phyloP scores from a whole-genome alignment of 1,140 invertebrate species.

The Zelostemma sp. region DNA sequence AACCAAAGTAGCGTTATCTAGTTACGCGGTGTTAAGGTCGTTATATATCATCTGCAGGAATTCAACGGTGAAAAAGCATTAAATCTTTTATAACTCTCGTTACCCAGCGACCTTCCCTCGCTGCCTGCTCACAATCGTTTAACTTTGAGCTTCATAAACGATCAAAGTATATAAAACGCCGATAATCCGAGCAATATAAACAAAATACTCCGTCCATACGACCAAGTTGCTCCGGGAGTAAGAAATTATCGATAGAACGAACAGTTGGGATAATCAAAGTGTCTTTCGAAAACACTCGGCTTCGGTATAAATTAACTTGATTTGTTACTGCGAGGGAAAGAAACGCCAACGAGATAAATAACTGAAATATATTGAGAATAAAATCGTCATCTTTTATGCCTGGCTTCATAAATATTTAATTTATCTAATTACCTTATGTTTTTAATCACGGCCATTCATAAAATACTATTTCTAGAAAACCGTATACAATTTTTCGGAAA shows the following conservation, averaged over 20 bases:
- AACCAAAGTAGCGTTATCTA: conserved; percentile 9
- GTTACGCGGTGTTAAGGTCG: conserved; percentile 25
- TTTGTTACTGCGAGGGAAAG: neutral
- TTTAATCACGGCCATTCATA: too few species aligned
- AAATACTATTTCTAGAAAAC: too few species aligned
- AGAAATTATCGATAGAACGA: conserved; percentile 2
- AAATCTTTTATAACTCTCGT: conserved; percentile 35
- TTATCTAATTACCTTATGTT: too few species aligned
- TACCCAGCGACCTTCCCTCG: conserved; percentile 19
- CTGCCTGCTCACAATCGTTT: conserved; percentile 1
- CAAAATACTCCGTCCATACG: conserved; percentile 11
- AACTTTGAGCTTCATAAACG: conserved; percentile 5
- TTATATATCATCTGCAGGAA: conserved; percentile 25
- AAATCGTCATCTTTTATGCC: conserved; percentile 2
- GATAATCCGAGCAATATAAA: conserved; percentile 1
- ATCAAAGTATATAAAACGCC: conserved; percentile 10
- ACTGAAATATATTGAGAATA: neutral
- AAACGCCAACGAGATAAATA: neutral
- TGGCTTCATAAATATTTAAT: neutral
- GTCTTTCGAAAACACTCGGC: neutral
- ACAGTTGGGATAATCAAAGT: conserved; percentile 4
- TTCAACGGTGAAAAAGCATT: conserved; percentile 34
- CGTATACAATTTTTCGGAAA: too few species aligned
- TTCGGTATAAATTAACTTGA: neutral
- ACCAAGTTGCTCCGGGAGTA: neutral